These are phyloP conservation scores for Actinia tenebrosa DNA, from an alignment of 64 coral and sea anemone genomes.

Conservation along the genomic window DNA sequence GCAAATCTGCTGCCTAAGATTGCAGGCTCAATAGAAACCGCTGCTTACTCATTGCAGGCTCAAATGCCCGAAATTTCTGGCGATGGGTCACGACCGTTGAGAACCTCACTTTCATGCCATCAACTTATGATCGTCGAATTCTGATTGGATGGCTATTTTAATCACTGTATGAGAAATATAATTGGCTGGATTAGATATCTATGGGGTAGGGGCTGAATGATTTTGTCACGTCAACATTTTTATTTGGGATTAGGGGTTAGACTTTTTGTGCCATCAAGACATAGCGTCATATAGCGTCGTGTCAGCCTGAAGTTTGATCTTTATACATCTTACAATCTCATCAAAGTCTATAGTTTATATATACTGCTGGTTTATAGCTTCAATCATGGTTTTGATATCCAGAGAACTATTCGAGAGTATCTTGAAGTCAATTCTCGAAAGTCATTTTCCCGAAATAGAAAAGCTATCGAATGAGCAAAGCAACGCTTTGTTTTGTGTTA, in stretches of 20 bases:
- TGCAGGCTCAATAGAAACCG: too few species aligned
- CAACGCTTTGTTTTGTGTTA: conserved; percentile 36
- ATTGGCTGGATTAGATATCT: conserved; percentile 5
- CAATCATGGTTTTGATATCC: neutral
- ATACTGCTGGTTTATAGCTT: conserved; percentile 3
- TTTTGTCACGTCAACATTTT: neutral
- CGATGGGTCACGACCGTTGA: too few species aligned
- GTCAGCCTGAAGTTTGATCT: neutral
- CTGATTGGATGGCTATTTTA: too few species aligned
- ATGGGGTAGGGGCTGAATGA: conserved; percentile 17
- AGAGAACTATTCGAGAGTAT: too few species aligned
- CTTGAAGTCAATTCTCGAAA: neutral
- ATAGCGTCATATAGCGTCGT: neutral
- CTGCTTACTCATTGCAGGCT: too few species aligned
- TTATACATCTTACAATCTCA: conserved; percentile 8
- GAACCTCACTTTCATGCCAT: too few species aligned
- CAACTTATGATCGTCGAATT: too few species aligned
- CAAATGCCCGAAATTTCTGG: too few species aligned
- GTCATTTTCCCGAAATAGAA: conserved; percentile 35
- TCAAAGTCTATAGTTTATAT: conserved; percentile 30
- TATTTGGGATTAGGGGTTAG: conserved; percentile 14
- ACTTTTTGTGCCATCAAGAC: conserved; percentile 6
- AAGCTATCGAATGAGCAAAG: conserved; percentile 36
- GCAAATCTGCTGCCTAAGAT: too few species aligned
- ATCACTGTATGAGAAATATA: conserved; percentile 21